These are phyloP conservation scores for Plectus sambesii DNA, from an alignment of 1,140 invertebrate genomes.

Conservation along the genomic window DNA sequence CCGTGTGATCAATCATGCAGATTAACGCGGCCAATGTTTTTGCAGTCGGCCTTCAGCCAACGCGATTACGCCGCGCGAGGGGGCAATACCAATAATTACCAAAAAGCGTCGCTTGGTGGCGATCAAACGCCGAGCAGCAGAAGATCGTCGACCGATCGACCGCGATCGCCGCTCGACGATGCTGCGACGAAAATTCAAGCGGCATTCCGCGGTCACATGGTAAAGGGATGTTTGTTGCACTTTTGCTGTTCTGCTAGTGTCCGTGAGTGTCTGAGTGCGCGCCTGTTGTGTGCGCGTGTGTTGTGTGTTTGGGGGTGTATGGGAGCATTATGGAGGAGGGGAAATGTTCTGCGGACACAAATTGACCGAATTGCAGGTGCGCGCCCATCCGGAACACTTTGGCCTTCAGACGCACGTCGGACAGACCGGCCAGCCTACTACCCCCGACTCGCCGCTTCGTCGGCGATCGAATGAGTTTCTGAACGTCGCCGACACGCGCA, in stretches of 20 bases:
- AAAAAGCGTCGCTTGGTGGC: neutral
- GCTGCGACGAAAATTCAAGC: slow-evolving; percentile 44
- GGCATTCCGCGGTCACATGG: slow-evolving; percentile 34
- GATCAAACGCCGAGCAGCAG: slow-evolving; percentile 3
- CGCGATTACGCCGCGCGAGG: no score
- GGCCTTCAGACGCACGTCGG: no score
- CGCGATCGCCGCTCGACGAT: slow-evolving; percentile 28
- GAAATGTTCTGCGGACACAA: neutral
- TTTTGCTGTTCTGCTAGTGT: neutral
- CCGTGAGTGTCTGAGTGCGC: neutral
- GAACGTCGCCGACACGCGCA: slow-evolving; percentile 31
- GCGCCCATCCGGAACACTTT: slow-evolving; percentile 40
- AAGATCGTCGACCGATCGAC: slow-evolving; percentile 13
- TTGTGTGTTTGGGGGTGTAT: neutral
- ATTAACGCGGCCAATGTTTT: no score
- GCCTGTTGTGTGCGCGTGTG: slow-evolving; percentile 6
- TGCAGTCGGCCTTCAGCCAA: no score
- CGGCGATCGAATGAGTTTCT: slow-evolving; percentile 37
- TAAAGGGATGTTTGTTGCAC: slow-evolving; percentile 1
- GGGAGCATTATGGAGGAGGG: neutral
- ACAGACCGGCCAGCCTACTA: no score
- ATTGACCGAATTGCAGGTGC: slow-evolving; percentile 29
- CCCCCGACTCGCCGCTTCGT: slow-evolving; percentile 24
- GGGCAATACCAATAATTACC: no score
- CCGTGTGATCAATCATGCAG: no score